These are phyloP conservation scores for Trachelus tabidus DNA, from an alignment of 2,888 invertebrate genomes.

Conservation along the genomic window DNA sequence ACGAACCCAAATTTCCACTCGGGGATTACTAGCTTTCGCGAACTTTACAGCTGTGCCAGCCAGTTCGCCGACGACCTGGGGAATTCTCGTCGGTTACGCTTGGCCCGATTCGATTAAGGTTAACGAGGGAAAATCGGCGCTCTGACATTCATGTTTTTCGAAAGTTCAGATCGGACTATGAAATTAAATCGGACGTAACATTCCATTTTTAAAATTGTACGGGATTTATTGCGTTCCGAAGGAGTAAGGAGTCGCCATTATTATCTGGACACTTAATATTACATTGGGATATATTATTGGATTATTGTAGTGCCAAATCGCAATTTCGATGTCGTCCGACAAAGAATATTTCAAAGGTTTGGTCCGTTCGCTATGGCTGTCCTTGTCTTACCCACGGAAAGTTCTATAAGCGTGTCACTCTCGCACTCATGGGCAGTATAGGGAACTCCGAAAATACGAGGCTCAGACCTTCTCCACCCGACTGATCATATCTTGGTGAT, in stretches of 20 bases:
- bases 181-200: not conserved
- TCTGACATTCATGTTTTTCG: not conserved
- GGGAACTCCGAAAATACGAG: not conserved
- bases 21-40: not conserved
- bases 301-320: too few species aligned
- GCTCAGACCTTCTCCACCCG: not conserved
- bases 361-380: not conserved
- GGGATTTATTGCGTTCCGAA: not conserved
- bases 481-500: too few species aligned
- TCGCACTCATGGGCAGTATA: not conserved
- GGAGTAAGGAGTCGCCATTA: not conserved
- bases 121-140: not conserved
- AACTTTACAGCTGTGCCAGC: not conserved
- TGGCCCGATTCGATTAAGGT: not conserved
- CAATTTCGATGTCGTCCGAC: not conserved
- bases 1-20: not conserved
- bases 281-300: not conserved
- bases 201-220: not conserved
- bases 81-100: not conserved
- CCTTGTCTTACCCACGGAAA: not conserved
- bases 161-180: not conserved
- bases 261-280: not conserved
- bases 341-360: not conserved
- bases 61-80: not conserved
- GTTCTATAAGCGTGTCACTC: not conserved